These are phyloP conservation scores for Drosophila hawaiiensis DNA, from an alignment of 2,888 invertebrate genomes.

Conservation along the genomic window DNA sequence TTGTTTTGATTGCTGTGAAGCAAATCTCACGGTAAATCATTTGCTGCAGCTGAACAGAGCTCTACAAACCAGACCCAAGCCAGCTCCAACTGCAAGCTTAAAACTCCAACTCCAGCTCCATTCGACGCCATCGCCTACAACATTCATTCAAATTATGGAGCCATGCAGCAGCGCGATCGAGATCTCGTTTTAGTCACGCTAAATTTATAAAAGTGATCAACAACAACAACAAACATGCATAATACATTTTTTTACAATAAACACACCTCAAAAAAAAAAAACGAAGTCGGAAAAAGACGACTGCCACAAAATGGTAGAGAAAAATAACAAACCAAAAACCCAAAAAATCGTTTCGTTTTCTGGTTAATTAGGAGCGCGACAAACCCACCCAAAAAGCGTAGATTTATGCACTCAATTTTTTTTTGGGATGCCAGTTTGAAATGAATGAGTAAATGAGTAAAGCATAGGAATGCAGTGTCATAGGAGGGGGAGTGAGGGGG, in stretches of 20 bases:
- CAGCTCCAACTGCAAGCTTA: slow-evolving; percentile 7
- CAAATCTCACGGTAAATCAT: slow-evolving; percentile 68
- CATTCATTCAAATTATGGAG: slow-evolving; percentile 81
- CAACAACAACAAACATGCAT: slow-evolving; percentile 44
- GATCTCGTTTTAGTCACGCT: slow-evolving; percentile 81
- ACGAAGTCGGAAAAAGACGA: background rate
- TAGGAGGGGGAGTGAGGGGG: background rate
- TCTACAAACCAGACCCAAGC: slow-evolving; percentile 6
- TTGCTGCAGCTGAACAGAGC: slow-evolving; percentile 43
- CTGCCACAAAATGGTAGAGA: slow-evolving; percentile 3
- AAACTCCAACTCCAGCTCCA: slow-evolving; percentile 2
- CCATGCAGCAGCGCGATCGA: slow-evolving; percentile 66
- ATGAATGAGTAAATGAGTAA: slow-evolving; percentile 1
- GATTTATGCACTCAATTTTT: slow-evolving; percentile 63
- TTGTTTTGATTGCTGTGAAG: slow-evolving; percentile 34
- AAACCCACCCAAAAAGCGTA: slow-evolving; percentile 75
- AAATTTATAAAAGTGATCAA: slow-evolving; percentile 65
- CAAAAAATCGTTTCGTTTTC: slow-evolving; percentile 64
- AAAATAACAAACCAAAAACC: background rate
- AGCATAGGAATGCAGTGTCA: background rate
- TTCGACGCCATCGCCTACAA: slow-evolving; percentile 72
- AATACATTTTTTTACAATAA: slow-evolving; percentile 59
- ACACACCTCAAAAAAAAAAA: slow-evolving; percentile 72
- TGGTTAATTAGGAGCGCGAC: slow-evolving; percentile 77
- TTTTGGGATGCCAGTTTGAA: slow-evolving; percentile 3